phyloP scores from a whole-genome alignment of 2,113 vertebrate genomes.

The Microcebus lehilahytsara region DNA sequence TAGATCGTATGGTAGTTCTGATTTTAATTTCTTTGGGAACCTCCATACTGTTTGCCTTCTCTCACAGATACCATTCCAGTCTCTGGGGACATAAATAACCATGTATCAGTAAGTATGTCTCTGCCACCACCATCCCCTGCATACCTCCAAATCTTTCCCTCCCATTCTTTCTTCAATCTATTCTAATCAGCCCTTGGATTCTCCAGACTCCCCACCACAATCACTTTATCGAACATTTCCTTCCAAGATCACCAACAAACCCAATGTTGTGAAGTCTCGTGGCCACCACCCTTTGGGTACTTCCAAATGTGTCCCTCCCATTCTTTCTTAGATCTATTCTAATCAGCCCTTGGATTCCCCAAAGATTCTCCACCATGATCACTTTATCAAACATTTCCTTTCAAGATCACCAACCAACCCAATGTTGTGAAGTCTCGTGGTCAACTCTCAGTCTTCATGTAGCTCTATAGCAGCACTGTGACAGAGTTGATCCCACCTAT shows the following conservation, averaged over 20 bases:
- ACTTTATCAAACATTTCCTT: neutral
- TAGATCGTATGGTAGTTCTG: no score
- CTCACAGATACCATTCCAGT: no score
- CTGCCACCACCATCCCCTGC: accelerated
- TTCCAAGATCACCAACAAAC: neutral
- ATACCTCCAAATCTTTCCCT: neutral
- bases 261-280: neutral
- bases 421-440: neutral
- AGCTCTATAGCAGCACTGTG: neutral
- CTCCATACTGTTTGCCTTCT: no score
- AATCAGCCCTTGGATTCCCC: neutral
- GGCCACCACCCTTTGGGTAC: accelerated
- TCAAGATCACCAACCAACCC: neutral
- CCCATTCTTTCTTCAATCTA: neutral
- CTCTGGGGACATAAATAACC: no score
- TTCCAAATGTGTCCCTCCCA: neutral
- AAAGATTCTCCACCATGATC: neutral
- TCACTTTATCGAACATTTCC: neutral
- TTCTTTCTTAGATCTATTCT: neutral
- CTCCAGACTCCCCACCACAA: neutral
- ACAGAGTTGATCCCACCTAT: neutral
- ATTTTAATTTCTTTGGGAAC: no score
- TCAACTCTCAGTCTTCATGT: neutral
- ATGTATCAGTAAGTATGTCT: neutral
- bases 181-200: neutral